Conservation (phyloP, 2,888 invertebrate genomes). For the Cataglyphis albicans region DNA sequence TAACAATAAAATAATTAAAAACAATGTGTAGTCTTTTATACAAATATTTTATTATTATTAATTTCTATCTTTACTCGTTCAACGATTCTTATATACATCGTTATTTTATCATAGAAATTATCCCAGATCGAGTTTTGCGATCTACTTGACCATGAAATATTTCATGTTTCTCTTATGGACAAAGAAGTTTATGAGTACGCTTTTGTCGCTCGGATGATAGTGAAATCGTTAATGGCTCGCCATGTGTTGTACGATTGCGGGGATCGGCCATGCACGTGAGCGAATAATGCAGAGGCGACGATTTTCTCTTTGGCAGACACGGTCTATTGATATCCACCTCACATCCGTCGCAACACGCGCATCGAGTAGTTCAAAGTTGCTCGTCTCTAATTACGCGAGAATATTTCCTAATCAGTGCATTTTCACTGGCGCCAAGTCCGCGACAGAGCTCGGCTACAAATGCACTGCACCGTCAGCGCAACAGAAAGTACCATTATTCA, state of each 20-base stretch:
- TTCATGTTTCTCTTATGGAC: slow-evolving; percentile 39
- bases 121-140: slow-evolving; percentile 17
- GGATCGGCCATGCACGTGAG: slow-evolving; percentile 41
- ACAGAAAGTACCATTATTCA: slow-evolving; percentile 44
- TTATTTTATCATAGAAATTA: slow-evolving; percentile 5
- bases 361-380: slow-evolving; percentile 74
- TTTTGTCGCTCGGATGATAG: slow-evolving; percentile 50
- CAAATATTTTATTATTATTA: background rate
- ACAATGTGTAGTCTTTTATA: background rate
- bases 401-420: slow-evolving; percentile 83
- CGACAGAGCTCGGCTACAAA: slow-evolving; percentile 56
- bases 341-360: slow-evolving; percentile 74
- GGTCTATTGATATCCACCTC: slow-evolving; percentile 77
- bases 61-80: background rate
- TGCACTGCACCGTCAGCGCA: slow-evolving; percentile 4
- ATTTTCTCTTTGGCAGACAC: slow-evolving; percentile 79
- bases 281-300: slow-evolving; percentile 54
- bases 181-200: background rate
- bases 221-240: slow-evolving; percentile 62
- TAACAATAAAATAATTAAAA: background rate
- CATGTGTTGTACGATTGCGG: slow-evolving; percentile 40
- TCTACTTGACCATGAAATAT: slow-evolving; percentile 46
- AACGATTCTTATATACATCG: background rate
- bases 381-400: slow-evolving; percentile 82
- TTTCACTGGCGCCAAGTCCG: slow-evolving; percentile 77